These are phyloP conservation scores for Chaetodon trifascialis DNA, from an alignment of 2,113 vertebrate species.

Conservation along the genomic window DNA sequence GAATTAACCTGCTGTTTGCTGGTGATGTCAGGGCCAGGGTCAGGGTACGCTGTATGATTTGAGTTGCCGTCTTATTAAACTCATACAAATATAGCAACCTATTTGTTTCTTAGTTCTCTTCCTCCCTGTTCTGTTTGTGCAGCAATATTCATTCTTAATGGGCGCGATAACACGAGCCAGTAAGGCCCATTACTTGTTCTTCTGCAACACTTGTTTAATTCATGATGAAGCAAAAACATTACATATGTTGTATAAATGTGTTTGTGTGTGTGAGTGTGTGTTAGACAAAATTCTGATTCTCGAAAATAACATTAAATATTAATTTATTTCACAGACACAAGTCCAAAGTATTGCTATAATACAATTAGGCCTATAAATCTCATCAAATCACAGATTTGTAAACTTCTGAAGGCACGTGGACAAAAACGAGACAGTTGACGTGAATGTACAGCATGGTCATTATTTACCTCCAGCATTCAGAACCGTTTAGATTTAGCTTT, in stretches of 20 bases:
- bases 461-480: neutral
- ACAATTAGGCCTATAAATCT: slow-evolving; percentile 48
- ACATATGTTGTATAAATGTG: too few relatives aligned
- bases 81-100: neutral
- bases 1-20: neutral
- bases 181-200: too few relatives aligned
- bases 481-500: neutral
- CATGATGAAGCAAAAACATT: too few relatives aligned
- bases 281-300: neutral
- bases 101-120: neutral
- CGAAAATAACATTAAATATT: slow-evolving; percentile 43
- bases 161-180: too few relatives aligned
- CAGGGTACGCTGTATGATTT: neutral
- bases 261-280: too few relatives aligned
- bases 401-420: slow-evolving; percentile 6
- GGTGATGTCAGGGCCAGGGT: neutral
- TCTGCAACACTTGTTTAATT: too few relatives aligned
- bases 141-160: neutral
- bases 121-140: too few relatives aligned
- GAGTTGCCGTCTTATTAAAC: neutral
- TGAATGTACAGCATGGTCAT: neutral
- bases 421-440: neutral
- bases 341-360: slow-evolving; percentile 47
- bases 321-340: slow-evolving; percentile 61
- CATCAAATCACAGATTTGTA: slow-evolving; percentile 20